Evolutionary conservation across 2,797 vertebrate species (phyloP).

Genomic region (Epinephelus malabaricus): DNA sequence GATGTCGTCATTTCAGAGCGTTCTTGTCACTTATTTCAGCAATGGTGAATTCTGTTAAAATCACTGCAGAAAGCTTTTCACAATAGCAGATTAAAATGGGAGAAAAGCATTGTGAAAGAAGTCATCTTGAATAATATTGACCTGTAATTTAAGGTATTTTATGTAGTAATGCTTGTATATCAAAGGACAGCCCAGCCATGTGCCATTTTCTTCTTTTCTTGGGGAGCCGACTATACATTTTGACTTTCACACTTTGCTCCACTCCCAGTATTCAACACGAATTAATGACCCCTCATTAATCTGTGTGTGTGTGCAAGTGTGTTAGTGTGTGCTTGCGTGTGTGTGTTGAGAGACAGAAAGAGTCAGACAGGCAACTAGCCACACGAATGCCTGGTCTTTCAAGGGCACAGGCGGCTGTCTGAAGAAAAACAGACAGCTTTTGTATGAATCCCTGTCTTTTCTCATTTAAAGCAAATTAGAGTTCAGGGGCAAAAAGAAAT

Average conservation of each 20-base stretch:
- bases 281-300: slow-evolving; percentile 94
- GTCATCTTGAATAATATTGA: slow-evolving; percentile 77
- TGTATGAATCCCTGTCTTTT: slow-evolving; percentile 94
- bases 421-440: slow-evolving; percentile 94
- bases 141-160: slow-evolving; percentile 76
- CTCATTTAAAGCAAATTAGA: slow-evolving; percentile 98
- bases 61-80: slow-evolving; percentile 59
- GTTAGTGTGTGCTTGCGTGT: slow-evolving; percentile 27
- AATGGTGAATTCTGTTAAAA: slow-evolving; percentile 68
- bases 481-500: slow-evolving; percentile 90
- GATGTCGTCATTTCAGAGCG: slow-evolving; percentile 67
- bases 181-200: slow-evolving; percentile 67
- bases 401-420: slow-evolving; percentile 88
- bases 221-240: slow-evolving; percentile 80
- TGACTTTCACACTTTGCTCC: slow-evolving; percentile 93
- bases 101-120: slow-evolving; percentile 66
- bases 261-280: slow-evolving; percentile 90
- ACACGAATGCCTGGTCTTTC: slow-evolving; percentile 93
- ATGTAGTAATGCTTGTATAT: slow-evolving; percentile 67
- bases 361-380: slow-evolving; percentile 79
- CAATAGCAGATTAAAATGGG: slow-evolving; percentile 66
- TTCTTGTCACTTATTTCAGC: slow-evolving; percentile 69
- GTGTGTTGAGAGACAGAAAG: slow-evolving; percentile 45
- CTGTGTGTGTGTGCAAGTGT: slow-evolving; percentile 79
- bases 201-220: slow-evolving; percentile 58